Evolutionary conservation across 2,888 invertebrate genomes (phyloP), one percentile per base, ranked within the genome.

Genomic region (Aricia artaxerxes): DNA sequence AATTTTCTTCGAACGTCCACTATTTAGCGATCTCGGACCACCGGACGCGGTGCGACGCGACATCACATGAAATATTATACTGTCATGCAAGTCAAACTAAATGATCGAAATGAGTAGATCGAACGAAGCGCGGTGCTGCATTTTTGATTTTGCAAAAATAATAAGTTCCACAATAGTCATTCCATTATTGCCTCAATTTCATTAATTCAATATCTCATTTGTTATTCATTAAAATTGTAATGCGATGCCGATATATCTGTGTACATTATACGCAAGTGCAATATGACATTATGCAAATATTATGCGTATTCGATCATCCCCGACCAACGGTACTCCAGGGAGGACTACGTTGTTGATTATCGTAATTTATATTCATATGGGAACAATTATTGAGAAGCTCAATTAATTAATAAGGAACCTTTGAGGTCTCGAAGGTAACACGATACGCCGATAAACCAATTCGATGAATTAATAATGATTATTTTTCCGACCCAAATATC

Each of bases 151-250:
- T 5, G 40, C 40, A 40, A 40, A 6, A 5, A 40, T 44, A 44
- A 44, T 44, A 44, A 7, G 1, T 44, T 53, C 13, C 13, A 53
- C 4, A 53, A 60, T n/a, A n/a, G 5, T 60, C n/a, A 60, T 49
- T 16, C 60, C 3, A n/a, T 16, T 60, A 3, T n/a, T 60, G n/a
- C 60, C n/a, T 60, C 60, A 60, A 60, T 7, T 24, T 24, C 61
- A 61, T 31, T 31, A 4, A 31, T 64, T 31, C 31, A 24, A 61
- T 24, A n/a, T 16, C 61, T 61, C 9, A 31, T 24, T 61, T 64
- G 31, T 64, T 31, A 64, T 64, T 64, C 64, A 64, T 64, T 64
- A 64, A 64, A 31, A 64, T 64, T 64, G 11, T 24, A 64, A 64
- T 64, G 64, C 31, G 7, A 24, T 31, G 24, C 64, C 64, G 31